Percentiles rank a stretch among this genome's conserved stretches.
phyloP scores from a whole-genome alignment of 2,113 vertebrate genomes.

The Gnathonemus longibarbis region DNA sequence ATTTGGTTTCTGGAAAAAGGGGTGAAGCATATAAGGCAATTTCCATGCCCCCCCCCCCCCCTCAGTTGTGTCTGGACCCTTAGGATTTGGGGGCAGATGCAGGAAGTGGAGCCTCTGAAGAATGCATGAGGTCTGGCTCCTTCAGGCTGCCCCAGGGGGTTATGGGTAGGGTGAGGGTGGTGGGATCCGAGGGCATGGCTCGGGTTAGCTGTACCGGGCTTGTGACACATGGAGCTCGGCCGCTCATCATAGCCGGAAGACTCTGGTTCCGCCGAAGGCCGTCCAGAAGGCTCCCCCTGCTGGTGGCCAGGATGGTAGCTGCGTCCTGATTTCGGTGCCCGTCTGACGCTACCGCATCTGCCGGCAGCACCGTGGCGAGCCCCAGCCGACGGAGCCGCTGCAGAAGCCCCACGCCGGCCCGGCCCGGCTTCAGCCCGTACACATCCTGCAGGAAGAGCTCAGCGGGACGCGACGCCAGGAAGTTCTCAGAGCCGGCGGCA shows the following conservation, averaged over 20 bases:
- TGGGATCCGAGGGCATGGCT: constrained; percentile 45
- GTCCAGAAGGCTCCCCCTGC: constrained; percentile 73
- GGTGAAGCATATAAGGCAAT: no score
- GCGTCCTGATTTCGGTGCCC: constrained; percentile 60
- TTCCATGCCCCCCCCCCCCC: background rate
- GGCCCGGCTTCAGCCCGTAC: constrained; percentile 74
- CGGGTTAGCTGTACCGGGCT: constrained; percentile 42
- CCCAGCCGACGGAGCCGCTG: constrained; percentile 81
- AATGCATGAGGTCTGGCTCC: constrained; percentile 45
- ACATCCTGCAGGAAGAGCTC: constrained; percentile 90
- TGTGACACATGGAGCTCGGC: constrained; percentile 55
- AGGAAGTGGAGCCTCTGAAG: constrained; percentile 24
- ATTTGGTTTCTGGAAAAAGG: background rate
- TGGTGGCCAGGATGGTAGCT: constrained; percentile 69
- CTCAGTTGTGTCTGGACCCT: constrained; percentile 7
- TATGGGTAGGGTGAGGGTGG: constrained; percentile 52
- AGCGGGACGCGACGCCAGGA: constrained; percentile 87
- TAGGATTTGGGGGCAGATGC: constrained; percentile 42
- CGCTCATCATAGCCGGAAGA: constrained; percentile 79
- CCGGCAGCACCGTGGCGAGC: constrained; percentile 69
- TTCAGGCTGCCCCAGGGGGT: constrained; percentile 59
- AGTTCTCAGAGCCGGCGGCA: constrained; percentile 70
- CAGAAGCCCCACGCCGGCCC: constrained; percentile 70
- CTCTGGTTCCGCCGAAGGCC: constrained; percentile 88
- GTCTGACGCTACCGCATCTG: constrained; percentile 35